Evolutionary conservation across 2,888 invertebrate genomes (phyloP).

Genomic region (Anticlea derivata): DNA sequence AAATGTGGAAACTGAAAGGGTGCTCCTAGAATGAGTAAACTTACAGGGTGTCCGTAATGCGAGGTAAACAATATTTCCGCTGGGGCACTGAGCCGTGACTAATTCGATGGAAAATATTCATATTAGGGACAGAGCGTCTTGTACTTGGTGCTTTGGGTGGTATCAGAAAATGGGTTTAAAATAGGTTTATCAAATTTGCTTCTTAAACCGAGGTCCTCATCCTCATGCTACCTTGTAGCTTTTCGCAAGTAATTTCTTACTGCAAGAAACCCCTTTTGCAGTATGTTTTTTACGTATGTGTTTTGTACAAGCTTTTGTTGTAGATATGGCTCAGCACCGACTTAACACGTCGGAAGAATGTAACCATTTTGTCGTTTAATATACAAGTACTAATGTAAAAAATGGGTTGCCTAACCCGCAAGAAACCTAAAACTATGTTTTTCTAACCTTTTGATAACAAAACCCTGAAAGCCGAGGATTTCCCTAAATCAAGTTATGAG

Average conservation of each 20-base stretch:
- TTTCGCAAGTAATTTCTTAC: too few species aligned
- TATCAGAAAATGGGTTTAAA: slow-evolving; percentile 15
- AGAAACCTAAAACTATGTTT: slow-evolving; percentile 9
- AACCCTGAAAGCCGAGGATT: slow-evolving; percentile 5
- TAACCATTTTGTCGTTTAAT: too few species aligned
- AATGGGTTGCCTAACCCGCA: too few species aligned
- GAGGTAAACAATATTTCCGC: slow-evolving; percentile 81
- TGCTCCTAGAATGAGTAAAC: slow-evolving; percentile 49
- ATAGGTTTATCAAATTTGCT: not conserved
- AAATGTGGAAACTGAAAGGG: slow-evolving; percentile 22
- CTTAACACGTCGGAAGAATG: too few species aligned
- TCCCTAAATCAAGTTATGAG: slow-evolving; percentile 16
- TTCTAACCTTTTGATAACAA: slow-evolving; percentile 5
- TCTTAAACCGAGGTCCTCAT: too few species aligned
- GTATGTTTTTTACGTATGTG: too few species aligned
- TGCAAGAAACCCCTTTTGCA: too few species aligned
- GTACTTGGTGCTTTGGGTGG: slow-evolving; percentile 47
- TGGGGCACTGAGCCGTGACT: slow-evolving; percentile 76
- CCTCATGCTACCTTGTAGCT: too few species aligned
- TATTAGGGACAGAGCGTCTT: slow-evolving; percentile 66
- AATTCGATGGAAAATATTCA: slow-evolving; percentile 84
- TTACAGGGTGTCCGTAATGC: slow-evolving; percentile 64
- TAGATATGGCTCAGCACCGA: too few species aligned
- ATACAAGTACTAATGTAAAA: too few species aligned
- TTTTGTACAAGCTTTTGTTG: too few species aligned